phyloP scores from a whole-genome alignment of 2,888 invertebrate species.

The Schizaphis graminum region DNA sequence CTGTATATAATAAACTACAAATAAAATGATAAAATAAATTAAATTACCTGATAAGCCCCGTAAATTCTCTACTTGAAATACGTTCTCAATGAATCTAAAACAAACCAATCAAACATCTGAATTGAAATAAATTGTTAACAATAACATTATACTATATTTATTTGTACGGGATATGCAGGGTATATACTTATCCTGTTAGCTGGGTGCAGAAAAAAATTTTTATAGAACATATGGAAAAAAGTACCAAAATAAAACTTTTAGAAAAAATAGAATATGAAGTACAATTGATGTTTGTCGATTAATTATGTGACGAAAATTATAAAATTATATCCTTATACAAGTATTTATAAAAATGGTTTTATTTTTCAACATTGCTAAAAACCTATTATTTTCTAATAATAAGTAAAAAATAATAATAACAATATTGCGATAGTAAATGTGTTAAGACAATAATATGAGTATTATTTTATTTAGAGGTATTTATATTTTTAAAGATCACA shows the following conservation, averaged over 20 bases:
- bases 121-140: background rate
- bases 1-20: background rate
- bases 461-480: background rate
- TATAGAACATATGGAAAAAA: background rate
- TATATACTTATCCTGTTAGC: background rate
- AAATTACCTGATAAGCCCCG: slow-evolving; percentile 2
- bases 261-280: background rate
- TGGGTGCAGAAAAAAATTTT: no score
- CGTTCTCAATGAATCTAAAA: background rate
- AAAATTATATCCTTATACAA: background rate
- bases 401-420: background rate
- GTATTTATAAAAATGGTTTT: background rate
- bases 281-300: background rate
- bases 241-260: background rate
- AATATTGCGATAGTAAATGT: background rate
- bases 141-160: background rate
- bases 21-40: background rate
- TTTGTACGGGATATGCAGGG: no score
- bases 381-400: background rate
- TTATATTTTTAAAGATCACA: background rate
- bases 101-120: background rate
- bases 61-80: background rate
- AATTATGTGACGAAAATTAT: background rate
- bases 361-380: background rate
- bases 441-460: background rate